Base-by-base conservation (phyloP, 2,797 vertebrate species). In the Decapterus maruadsi region DNA sequence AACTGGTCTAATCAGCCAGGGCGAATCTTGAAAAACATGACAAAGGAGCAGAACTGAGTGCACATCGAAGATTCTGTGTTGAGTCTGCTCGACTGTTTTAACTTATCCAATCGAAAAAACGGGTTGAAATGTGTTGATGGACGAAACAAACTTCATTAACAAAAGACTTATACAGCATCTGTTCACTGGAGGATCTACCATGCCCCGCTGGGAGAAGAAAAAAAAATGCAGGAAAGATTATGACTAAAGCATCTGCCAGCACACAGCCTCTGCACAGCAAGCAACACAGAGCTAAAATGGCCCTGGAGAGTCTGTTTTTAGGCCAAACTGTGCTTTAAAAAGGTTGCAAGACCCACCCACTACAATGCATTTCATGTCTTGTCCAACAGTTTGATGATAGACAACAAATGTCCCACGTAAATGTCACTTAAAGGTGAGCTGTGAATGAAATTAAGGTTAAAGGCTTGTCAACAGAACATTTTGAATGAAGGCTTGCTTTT, bases 181-280 rank as follows among this genome's bases (percentile, higher is more conserved):
- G 10, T 57, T 48, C 19, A 55, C 2, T 1, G 6, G 29, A 36
- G 16, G 6, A 14, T 64, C 42, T 26, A 10, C 14, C 29, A 19
- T 8, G 20, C 13, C n/a, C 42, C 50, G 22, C 38, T 31, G 55
- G 22, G 13, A 38, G 9, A 17, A 17, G 12, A 3, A 8, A 36
- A 43, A 62, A 1, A 17, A 55, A 29, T 3, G 46, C 17, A 7
- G 43, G 1, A 40, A 19, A 72, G 4, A 36, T 69, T 26, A 59
- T 63, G 8, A 34, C 9, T 19, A 19, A n/a, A 48, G 64, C 34
- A 46, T 83, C 16, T 58, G 58, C 60, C 43, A 45, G 36, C 4
- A 38, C 11, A 12, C 22, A 53, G 20, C 51, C 29, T n/a, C 38
- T 29, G 29, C 69, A 34, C 64, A 69, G 55, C 31, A 45, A 46